These are phyloP conservation scores for Spizella passerina DNA, from an alignment of 2,797 vertebrate species.

Conservation along the genomic window DNA sequence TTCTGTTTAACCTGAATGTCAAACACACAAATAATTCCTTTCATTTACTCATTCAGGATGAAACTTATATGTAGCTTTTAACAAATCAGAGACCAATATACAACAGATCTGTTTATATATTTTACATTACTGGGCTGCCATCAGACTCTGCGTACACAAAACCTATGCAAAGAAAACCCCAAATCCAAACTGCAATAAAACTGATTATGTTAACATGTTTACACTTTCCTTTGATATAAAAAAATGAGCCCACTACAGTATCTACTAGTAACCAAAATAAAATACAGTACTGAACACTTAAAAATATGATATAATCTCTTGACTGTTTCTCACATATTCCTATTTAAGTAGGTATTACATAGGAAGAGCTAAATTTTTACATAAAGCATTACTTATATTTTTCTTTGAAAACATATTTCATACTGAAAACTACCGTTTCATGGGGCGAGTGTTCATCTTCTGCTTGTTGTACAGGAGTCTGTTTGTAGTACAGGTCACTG, in stretches of 20 bases:
- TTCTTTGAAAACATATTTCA: background rate
- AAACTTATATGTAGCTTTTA: background rate
- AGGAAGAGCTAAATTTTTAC: background rate
- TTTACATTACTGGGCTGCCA: background rate
- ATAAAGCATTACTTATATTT: background rate
- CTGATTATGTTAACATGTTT: background rate
- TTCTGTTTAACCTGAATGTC: background rate
- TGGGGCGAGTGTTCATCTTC: conserved; percentile 96
- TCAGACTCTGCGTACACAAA: background rate
- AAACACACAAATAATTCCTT: background rate
- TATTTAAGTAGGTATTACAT: background rate
- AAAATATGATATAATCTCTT: background rate
- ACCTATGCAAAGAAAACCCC: background rate
- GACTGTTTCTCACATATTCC: background rate
- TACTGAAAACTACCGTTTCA: conserved; percentile 87
- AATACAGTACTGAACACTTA: background rate
- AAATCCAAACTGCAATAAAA: background rate
- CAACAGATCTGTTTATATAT: background rate
- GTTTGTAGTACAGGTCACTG: conserved; percentile 94
- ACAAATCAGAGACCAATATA: background rate
- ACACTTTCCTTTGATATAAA: background rate
- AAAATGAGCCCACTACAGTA: background rate
- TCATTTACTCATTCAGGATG: background rate
- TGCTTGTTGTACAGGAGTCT: conserved; percentile 96
- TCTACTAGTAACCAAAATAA: background rate